Evolutionary conservation across 2,113 vertebrate genomes (phyloP), one percentile per base, ranked within the genome.

Genomic region (Neolamprologus toae): DNA sequence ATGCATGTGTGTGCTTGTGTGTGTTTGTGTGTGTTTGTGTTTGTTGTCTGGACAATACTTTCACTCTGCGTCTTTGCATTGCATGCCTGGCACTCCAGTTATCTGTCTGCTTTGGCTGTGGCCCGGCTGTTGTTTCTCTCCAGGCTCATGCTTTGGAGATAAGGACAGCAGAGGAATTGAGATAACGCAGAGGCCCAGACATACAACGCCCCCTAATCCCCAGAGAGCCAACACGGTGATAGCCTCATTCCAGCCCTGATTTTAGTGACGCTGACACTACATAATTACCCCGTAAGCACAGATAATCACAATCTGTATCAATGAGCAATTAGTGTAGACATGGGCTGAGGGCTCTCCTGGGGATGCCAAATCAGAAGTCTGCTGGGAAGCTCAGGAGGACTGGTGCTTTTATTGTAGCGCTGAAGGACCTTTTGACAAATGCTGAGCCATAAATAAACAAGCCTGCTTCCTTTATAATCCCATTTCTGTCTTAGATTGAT

Each of bases 241-340:
- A 93, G 88, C 53, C 89, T 94, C 94, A 91, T 92, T 92, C 92
- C 90, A 92, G 26, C 80, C 89, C 94, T 93, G 86, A 94, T 95
- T 95, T 94, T 91, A 93, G 89, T 93, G 94, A 91, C 93, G 87
- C 89, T 93, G 93, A 95, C 95, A 94, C 92, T 68, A 93, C 88
- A 93, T 95, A 95, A 95, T 96, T 96, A 96, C 85, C 92, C 87
- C 8, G 78, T 90, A 93, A 90, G 88, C 83, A 88, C 86, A 93
- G 94, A 95, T 96, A 92, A 95, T 94, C 95, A 76, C 91, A 92
- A 95, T 94, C 92, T 95, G 88, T 92, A 96, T 95, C 95, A 94
- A 90, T 93, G 87, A 88, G 89, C 94, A 96, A 96, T 96, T 96
- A 95, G 94, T 91, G 86, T 84, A 89, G 92, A 95, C 94, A 91